Evolutionary conservation across 1,140 invertebrate species (phyloP), one percentile per base, ranked within the genome.

Genomic region (Drosophila erecta): DNA sequence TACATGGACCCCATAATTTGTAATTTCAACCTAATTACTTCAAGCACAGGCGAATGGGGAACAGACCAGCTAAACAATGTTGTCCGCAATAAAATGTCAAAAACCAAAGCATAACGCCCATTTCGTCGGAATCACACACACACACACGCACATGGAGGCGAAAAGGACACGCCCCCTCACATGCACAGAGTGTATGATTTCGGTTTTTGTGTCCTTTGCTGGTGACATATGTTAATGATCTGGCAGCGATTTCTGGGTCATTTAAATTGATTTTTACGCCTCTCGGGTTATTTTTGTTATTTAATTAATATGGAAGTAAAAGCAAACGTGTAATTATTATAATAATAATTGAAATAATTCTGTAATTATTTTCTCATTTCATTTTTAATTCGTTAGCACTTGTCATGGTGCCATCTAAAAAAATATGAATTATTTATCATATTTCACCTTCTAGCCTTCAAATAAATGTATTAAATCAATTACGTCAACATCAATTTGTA

Each of bases 11-110:
- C 64, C 75, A 87, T 87, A 86, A 86, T 86, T 86, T 86, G 81
- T 86, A 86, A 86, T 86, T 86, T 86, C 81, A 86, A 87, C 81
- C 83, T 86, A 86, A 86, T 86, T 86, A 86, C 81, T 85, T 85
- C 61, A 64, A 49, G 38, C 44, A 37, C 65, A 41, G 37, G 14
- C 11, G 37, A 41, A 30, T 15, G 47, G 50, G 46, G n/a, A 14
- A 37, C 22, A 30, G 14, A 33, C 11, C 17, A 70, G 58, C 62
- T 61, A 81, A 85, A 85, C 81, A 78, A 71, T 81, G 74, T 86
- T 76, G 78, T 81, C 55, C 62, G 65, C 70, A 73, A 76, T 87
- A 87, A 86, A 81, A 86, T 81, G 81, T 86, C 81, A 78, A 65
- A 71, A 67, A 67, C 59, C 59, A 51, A 61, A 69, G 69, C 79